phyloP scores from a whole-genome alignment of 2,888 invertebrate genomes.

The Catocala nupta region DNA sequence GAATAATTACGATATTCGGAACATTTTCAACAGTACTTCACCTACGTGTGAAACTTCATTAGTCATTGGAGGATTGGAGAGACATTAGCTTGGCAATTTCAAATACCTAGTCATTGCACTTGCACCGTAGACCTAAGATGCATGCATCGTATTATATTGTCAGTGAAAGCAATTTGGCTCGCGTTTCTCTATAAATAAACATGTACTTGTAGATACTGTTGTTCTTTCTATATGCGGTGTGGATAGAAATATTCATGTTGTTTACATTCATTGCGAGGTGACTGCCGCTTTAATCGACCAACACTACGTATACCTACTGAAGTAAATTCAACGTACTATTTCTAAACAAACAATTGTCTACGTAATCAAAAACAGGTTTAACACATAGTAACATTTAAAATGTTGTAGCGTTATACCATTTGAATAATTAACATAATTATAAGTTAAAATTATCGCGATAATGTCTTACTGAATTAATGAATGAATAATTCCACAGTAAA shows the following conservation, averaged over 20 bases:
- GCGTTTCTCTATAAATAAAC: conserved; percentile 74
- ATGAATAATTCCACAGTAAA: too few species aligned
- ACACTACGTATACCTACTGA: too few species aligned
- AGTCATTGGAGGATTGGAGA: not conserved
- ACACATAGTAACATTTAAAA: too few species aligned
- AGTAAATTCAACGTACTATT: too few species aligned
- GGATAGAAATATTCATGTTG: conserved; percentile 48
- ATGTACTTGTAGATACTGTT: conserved; percentile 53
- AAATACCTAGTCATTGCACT: conserved; percentile 19
- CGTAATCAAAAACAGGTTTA: too few species aligned
- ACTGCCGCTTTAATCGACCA: not conserved
- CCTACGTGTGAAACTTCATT: not conserved
- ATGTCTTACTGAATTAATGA: too few species aligned
- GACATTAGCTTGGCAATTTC: conserved; percentile 15
- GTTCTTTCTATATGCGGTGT: conserved; percentile 59
- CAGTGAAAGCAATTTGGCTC: conserved; percentile 82
- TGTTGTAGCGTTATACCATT: too few species aligned
- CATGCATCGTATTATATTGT: conserved; percentile 52
- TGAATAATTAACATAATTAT: too few species aligned
- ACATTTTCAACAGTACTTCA: too few species aligned
- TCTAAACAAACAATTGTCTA: too few species aligned
- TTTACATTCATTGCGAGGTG: conserved; percentile 27
- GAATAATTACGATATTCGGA: too few species aligned
- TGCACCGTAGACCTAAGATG: conserved; percentile 32
- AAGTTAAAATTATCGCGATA: too few species aligned